Evolutionary conservation across 2,113 vertebrate genomes (phyloP), one percentile per base, ranked within the genome.

Genomic region (Seriola dumerili): DNA sequence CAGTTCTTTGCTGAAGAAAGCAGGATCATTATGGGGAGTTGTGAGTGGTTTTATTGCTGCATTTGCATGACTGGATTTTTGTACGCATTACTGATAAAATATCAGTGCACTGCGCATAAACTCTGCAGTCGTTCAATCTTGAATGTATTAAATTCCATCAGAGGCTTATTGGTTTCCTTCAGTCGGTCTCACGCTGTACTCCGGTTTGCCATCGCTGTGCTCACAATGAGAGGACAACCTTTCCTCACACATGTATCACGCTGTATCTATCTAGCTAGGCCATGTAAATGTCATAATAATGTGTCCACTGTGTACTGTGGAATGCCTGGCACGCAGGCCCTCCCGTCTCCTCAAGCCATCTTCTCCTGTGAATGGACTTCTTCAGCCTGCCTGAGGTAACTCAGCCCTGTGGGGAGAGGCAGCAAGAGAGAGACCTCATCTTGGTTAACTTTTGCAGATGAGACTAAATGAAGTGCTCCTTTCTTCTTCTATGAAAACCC

Each of bases 281-380:
- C 87, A 89, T 92, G 90, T 89, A 91, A 92, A 86, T 94, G 92
- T 93, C 92, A 94, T 94, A 93, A 94, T 94, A 95, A 94, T 94
- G 93, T 94, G 84, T 92, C 92, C 91, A 92, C 93, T 95, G 92
- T 95, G 90, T 90, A 78, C 84, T 85, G 84, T 90, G 90, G 94
- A 94, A 96, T 95, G 92, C 82, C 75, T 85, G 90, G 93, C 91
- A 95, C 86, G 90, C 91, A 66, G 89, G 79, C 82, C 67, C 86
- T 92, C 89, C 86, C 85, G 79, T 90, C 91, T 93, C 86, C 91
- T 88, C 86, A 32, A 84, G 90, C 84, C 91, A 86, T 93, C 90
- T 92, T 89, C 92, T 87, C 72, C 89, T 74, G 76, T 94, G 90
- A 95, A 95, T 92, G 91, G 79, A 81, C 83, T 89, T 90, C 87